These are phyloP conservation scores for Eupithecia centaureata DNA, from an alignment of 2,888 invertebrate genomes.

Conservation along the genomic window DNA sequence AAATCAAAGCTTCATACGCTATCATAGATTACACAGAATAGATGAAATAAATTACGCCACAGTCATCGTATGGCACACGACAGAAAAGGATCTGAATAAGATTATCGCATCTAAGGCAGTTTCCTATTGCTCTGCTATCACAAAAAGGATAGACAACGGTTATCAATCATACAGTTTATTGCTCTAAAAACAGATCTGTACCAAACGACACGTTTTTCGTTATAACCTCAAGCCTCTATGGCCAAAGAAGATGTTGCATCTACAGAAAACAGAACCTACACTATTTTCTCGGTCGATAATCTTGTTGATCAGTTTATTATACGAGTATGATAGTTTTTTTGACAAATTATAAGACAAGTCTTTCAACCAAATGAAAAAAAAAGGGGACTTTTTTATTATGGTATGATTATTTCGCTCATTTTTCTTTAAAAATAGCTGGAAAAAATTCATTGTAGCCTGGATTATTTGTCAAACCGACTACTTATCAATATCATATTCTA, in stretches of 20 bases:
- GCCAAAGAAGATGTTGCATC: background rate
- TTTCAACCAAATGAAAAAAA: too few species aligned
- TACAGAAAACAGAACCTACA: background rate
- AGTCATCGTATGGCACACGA: background rate
- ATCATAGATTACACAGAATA: slow-evolving; percentile 1
- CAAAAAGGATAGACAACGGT: slow-evolving; percentile 12
- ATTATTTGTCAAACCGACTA: too few species aligned
- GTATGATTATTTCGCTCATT: too few species aligned
- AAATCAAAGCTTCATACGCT: background rate
- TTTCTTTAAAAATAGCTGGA: too few species aligned
- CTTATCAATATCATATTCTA: too few species aligned
- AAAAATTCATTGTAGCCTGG: too few species aligned
- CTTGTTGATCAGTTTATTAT: background rate
- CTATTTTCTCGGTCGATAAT: background rate
- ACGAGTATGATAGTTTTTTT: too few species aligned
- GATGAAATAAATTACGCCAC: slow-evolving; percentile 1
- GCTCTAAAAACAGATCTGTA: slow-evolving; percentile 19
- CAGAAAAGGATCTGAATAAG: slow-evolving; percentile 2
- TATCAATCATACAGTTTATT: slow-evolving; percentile 32
- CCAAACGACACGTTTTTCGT: slow-evolving; percentile 25
- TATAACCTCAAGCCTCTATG: background rate
- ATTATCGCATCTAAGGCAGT: background rate
- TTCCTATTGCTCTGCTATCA: slow-evolving; percentile 11
- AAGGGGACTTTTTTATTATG: too few species aligned
- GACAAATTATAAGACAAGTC: too few species aligned